Evolutionary conservation across 2,797 vertebrate species (phyloP).

Genomic region (Melanotaenia pygmaea): DNA sequence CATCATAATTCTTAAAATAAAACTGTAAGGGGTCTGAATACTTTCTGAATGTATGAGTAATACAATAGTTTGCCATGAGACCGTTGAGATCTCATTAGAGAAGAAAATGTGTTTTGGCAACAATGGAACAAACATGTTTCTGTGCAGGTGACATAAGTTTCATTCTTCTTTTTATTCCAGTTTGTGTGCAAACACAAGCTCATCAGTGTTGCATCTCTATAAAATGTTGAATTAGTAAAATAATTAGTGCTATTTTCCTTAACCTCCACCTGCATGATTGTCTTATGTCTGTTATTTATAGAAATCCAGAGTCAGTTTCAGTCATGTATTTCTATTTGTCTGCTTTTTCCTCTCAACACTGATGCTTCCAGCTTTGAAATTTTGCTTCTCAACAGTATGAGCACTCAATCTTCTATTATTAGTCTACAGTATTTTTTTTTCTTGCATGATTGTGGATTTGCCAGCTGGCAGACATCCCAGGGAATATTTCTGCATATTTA

Average conservation of each 20-base stretch:
- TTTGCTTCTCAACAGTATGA: neutral
- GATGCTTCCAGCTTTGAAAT: constrained; percentile 3
- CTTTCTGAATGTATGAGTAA: neutral
- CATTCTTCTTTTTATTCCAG: neutral
- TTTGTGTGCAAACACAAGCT: neutral
- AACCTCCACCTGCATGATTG: neutral
- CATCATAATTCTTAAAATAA: no score
- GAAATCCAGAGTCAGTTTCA: neutral
- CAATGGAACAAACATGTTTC: neutral
- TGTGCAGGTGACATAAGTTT: neutral
- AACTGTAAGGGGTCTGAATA: neutral
- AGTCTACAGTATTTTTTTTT: constrained; percentile 4
- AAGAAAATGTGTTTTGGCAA: neutral
- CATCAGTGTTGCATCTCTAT: neutral
- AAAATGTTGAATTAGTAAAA: neutral
- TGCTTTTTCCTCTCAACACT: constrained; percentile 1
- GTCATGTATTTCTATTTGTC: constrained; percentile 18
- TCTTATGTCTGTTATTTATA: constrained; percentile 14
- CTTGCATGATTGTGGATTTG: constrained; percentile 13
- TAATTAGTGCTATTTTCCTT: constrained; percentile 11
- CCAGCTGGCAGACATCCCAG: constrained; percentile 15
- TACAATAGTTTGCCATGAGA: neutral
- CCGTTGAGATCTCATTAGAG: no score
- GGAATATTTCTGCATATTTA: constrained; percentile 25
- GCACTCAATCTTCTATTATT: constrained; percentile 12